These are phyloP conservation scores for Hydropsyche tenuis DNA, from an alignment of 1,140 invertebrate genomes.

Conservation along the genomic window DNA sequence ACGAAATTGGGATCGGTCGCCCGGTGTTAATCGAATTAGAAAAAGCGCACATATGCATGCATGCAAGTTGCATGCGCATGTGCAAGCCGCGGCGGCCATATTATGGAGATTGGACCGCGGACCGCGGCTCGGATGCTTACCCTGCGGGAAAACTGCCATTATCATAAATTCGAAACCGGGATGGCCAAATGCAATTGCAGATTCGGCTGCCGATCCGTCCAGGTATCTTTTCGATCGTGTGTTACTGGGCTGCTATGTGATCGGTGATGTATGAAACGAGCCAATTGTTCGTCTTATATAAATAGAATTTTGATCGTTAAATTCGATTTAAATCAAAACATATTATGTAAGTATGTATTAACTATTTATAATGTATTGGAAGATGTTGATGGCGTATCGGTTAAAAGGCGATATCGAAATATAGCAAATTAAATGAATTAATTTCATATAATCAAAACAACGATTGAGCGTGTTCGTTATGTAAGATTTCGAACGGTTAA, in stretches of 20 bases:
- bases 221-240: background rate
- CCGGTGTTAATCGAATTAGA: conserved; percentile 5
- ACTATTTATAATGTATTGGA: too few relatives aligned
- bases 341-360: too few relatives aligned
- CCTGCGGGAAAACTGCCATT: conserved; percentile 13
- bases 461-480: too few relatives aligned
- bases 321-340: too few relatives aligned
- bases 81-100: background rate
- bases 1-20: background rate
- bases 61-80: background rate
- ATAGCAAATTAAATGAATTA: too few relatives aligned
- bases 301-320: too few relatives aligned
- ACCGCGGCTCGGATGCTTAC: background rate
- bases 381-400: too few relatives aligned
- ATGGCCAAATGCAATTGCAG: background rate
- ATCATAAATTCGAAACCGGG: conserved; percentile 8
- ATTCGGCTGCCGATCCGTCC: background rate
- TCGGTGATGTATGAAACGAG: too few relatives aligned
- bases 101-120: conserved; percentile 8
- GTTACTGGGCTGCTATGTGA: background rate
- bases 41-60: background rate
- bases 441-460: too few relatives aligned
- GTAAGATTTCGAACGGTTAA: too few relatives aligned
- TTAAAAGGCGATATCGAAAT: too few relatives aligned
- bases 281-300: too few relatives aligned